Conservation (phyloP, 2,888 invertebrate genomes). For the Odiellus spinosus region DNA sequence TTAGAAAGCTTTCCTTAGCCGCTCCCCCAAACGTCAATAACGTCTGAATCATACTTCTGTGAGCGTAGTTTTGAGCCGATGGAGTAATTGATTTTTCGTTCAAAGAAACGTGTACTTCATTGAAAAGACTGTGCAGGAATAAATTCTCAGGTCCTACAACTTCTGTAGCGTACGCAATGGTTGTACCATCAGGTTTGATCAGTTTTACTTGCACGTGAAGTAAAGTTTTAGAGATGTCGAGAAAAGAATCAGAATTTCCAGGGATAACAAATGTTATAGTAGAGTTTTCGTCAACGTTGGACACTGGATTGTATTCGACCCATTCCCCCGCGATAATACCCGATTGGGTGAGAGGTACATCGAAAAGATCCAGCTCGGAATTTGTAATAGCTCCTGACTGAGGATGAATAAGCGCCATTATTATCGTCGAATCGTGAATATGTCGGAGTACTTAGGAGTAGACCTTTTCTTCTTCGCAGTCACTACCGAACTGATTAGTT, state of each 20-base stretch:
- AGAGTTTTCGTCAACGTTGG: conserved; percentile 7
- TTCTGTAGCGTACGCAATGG: neutral
- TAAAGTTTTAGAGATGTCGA: conserved; percentile 4
- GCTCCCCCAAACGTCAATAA: too few relatives aligned
- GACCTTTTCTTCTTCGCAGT: too few relatives aligned
- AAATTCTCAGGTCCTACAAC: conserved; percentile 4
- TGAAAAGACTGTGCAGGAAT: conserved; percentile 7
- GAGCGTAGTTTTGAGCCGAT: too few relatives aligned
- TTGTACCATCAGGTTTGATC: conserved; percentile 1
- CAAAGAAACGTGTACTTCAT: too few relatives aligned
- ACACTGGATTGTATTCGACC: conserved; percentile 8
- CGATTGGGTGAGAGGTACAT: conserved; percentile 6
- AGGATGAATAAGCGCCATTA: too few relatives aligned
- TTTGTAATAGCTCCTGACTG: neutral
- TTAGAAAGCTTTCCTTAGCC: too few relatives aligned
- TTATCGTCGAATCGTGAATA: too few relatives aligned
- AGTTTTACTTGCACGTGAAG: conserved; percentile 8
- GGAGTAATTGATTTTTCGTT: too few relatives aligned
- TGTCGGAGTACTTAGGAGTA: too few relatives aligned
- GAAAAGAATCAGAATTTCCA: conserved; percentile 7
- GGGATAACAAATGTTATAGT: conserved; percentile 9
- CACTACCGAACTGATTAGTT: conserved; percentile 2
- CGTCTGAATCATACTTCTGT: too few relatives aligned
- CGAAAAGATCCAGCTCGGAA: conserved; percentile 10
- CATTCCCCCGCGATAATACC: conserved; percentile 6